Evolutionary conservation across 1,140 invertebrate genomes (phyloP), one percentile per base, ranked within the genome.

Genomic region (Globodera ellingtonae): DNA sequence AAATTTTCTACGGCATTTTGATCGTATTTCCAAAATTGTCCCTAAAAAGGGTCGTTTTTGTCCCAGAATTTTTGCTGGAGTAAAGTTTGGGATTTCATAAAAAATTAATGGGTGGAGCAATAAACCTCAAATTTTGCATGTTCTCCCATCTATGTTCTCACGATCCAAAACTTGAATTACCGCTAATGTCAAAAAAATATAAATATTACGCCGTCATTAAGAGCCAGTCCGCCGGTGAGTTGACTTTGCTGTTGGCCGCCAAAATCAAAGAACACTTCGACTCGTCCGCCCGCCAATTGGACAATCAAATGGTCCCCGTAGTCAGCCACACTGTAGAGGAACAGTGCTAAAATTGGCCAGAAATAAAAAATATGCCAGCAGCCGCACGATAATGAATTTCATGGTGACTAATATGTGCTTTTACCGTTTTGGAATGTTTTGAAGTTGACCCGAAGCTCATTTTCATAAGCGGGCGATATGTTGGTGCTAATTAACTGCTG

Each of bases 301-400:
- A 86, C 87, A 78, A 88, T 81, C 9, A 88, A 71, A 69, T 89
- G 80, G 65, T 88, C 87, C 48, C 87, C 87, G 78, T 88, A 86
- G 66, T 85, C 83, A 4, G 87, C 88, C 75, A 88, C 82, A 9
- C 88, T 89, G 80, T 88, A 88, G 72, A 88, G 88, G 67, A 88
- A 89, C 24, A 80, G 59, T 18, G 50, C 75, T 77, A 66, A 77
- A 77, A 35, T n/a, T 76, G 3, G 44, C 80, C 21, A 15, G 9
- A 76, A 59, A 18, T 9, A 7, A 75, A 66, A 52, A 13, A 8
- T 24, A n/a, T 67, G 10, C 18, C 59, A 24, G 24, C 24, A 47
- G 59, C n/a, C 52, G 8, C 15, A 73, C 13, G 13, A 4, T 48
- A 7, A 74, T 46, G 56, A 74, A 52, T 65, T 65, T 13, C 59